phyloP scores from a whole-genome alignment of 2,113 vertebrate species.

The Heptranchias perlo region DNA sequence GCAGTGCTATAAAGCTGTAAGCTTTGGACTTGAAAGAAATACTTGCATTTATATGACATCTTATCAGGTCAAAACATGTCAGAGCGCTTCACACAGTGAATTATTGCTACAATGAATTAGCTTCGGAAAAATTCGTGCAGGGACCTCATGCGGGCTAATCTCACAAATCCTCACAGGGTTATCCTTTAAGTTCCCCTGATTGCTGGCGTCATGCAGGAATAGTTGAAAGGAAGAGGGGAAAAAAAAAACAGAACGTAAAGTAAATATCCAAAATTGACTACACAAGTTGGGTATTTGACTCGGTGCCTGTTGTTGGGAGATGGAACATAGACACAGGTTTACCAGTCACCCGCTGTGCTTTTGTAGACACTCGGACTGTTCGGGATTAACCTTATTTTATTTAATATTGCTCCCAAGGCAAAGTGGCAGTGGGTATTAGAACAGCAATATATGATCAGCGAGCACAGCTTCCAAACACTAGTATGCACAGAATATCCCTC shows the following conservation, averaged over 20 bases:
- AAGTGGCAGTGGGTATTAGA: neutral
- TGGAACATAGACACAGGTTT: neutral
- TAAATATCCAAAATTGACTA: neutral
- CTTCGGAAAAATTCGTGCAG: neutral
- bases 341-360: neutral
- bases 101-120: neutral
- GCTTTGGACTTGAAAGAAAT: neutral
- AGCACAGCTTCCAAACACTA: neutral
- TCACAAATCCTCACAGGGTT: neutral
- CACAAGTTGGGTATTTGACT: neutral
- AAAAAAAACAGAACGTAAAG: neutral
- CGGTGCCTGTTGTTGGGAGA: neutral
- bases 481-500: neutral
- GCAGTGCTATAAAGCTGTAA: neutral
- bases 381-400: neutral
- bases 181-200: neutral
- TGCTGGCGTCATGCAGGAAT: neutral
- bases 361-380: neutral
- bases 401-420: neutral
- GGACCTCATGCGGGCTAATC: neutral
- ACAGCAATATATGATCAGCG: neutral
- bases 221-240: neutral
- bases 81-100: neutral
- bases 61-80: neutral
- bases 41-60: neutral